phyloP scores from a whole-genome alignment of 1,140 invertebrate species.

The Orius insidiosus region DNA sequence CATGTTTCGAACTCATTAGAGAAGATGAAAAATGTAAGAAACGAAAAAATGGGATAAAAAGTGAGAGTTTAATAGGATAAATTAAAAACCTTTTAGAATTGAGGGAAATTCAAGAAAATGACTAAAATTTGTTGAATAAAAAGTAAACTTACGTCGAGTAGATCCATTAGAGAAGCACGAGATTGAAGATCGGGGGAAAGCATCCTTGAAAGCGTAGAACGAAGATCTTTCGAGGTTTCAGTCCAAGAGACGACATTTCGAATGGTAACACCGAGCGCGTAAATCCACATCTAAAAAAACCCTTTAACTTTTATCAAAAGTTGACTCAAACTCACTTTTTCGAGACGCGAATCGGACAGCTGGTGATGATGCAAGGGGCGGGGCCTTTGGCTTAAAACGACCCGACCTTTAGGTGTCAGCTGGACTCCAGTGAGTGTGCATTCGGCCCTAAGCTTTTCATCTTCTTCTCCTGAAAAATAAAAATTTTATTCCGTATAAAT shows the following conservation, averaged over 20 bases:
- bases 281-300: constrained; percentile 37
- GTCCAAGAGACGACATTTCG: constrained; percentile 29
- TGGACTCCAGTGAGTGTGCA: constrained; percentile 23
- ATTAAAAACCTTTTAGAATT: too few relatives aligned
- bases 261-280: constrained; percentile 35
- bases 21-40: too few relatives aligned
- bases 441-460: constrained; percentile 19
- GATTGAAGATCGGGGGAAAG: constrained; percentile 31
- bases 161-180: constrained; percentile 37
- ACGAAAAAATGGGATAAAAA: too few relatives aligned
- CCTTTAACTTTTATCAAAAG: not conserved
- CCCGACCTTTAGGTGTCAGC: constrained; percentile 32
- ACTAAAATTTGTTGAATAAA: too few relatives aligned
- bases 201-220: constrained; percentile 35
- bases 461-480: constrained; percentile 33
- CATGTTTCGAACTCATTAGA: too few relatives aligned
- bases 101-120: too few relatives aligned
- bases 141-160: constrained; percentile 33
- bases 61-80: too few relatives aligned
- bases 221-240: constrained; percentile 31
- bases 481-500: too few relatives aligned
- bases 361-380: constrained; percentile 19
- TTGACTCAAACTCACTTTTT: constrained; percentile 26
- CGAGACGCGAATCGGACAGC: constrained; percentile 33
- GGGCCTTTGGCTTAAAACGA: constrained; percentile 22